Conservation (phyloP, 2,797 vertebrate genomes). For the Myotis planiceps region DNA sequence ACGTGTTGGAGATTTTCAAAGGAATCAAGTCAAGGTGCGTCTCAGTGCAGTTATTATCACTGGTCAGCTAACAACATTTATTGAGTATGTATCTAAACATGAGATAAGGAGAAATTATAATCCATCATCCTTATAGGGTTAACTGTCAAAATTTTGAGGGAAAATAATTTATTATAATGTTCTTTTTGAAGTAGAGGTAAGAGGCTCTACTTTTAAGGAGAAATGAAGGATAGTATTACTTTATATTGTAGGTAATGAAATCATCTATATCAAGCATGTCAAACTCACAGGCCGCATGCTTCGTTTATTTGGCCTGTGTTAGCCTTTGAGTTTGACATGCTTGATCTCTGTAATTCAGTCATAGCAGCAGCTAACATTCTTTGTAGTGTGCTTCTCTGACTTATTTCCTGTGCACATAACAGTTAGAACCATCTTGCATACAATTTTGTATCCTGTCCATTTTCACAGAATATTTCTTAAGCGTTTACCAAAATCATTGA, state of each 20-base stretch:
- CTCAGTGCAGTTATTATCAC: neutral
- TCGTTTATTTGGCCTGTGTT: too few species aligned
- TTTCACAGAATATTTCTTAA: neutral
- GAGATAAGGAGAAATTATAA: neutral
- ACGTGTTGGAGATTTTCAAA: conserved; percentile 95
- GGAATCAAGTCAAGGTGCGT: conserved; percentile 96
- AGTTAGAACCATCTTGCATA: neutral
- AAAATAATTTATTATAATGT: neutral
- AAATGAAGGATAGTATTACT: neutral
- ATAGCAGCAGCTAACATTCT: neutral
- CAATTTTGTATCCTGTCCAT: neutral
- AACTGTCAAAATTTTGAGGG: neutral
- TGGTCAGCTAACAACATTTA: neutral
- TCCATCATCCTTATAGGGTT: neutral
- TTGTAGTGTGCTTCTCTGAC: neutral
- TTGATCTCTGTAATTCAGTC: too few species aligned
- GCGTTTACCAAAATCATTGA: neutral
- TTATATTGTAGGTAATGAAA: neutral
- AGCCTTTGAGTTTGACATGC: too few species aligned
- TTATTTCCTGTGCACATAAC: neutral
- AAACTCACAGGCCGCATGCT: too few species aligned
- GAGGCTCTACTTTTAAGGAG: neutral
- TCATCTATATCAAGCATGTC: neutral
- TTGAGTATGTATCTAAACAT: neutral
- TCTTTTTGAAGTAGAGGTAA: conserved; percentile 33